A percentile compares a stretch with the other conserved stretches of the same genome.
These are phyloP conservation scores for Uropsilus gracilis DNA, from an alignment of 2,113 vertebrate genomes.

Conservation along the genomic window DNA sequence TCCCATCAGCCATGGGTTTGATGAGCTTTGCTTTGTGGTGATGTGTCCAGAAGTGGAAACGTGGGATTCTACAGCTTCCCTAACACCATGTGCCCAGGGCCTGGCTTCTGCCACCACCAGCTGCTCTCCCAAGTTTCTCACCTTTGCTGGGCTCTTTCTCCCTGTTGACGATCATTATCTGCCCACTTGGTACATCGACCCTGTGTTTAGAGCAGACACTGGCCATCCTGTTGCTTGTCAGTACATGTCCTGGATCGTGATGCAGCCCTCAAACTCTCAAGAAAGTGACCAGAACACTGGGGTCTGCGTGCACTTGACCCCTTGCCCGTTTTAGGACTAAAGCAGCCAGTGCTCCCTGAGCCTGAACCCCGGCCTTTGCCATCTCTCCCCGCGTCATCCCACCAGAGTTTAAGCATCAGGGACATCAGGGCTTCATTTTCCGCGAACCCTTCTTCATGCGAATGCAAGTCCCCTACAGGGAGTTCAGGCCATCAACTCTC, in stretches of 20 bases:
- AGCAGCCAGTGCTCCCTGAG: background rate
- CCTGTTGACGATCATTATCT: background rate
- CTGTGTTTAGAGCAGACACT: no score
- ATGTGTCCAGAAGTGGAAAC: no score
- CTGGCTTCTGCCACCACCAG: background rate
- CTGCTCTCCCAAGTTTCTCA: background rate
- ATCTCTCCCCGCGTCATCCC: background rate
- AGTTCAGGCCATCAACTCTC: background rate
- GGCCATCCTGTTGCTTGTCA: no score
- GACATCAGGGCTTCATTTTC: background rate
- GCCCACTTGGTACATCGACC: background rate
- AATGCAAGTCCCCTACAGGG: background rate
- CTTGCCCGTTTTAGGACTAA: background rate
- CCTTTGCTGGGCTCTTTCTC: background rate
- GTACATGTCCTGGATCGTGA: background rate
- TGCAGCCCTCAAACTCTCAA: accelerated
- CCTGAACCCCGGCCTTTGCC: no score
- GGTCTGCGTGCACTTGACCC: accelerated
- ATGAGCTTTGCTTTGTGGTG: background rate
- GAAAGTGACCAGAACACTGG: accelerated
- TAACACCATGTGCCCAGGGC: background rate
- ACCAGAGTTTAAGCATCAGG: background rate
- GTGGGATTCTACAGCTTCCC: background rate
- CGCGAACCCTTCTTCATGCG: background rate
- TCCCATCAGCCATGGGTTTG: no score